These are phyloP conservation scores for Doryteuthis pealeii DNA, from an alignment of 1,140 invertebrate genomes.

Conservation along the genomic window DNA sequence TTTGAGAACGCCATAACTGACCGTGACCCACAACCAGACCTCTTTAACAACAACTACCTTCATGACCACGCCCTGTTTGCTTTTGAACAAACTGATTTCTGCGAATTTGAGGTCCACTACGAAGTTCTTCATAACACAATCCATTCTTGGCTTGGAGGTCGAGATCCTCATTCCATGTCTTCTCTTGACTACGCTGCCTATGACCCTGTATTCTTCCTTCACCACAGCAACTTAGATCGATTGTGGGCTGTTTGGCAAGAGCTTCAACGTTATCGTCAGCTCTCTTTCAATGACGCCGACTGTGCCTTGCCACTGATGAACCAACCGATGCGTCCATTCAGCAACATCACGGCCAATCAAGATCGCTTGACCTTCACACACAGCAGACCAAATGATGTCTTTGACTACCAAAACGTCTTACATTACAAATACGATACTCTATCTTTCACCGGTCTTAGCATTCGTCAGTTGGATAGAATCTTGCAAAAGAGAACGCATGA, in stretches of 20 bases:
- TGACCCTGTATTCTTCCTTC: conserved; percentile 29
- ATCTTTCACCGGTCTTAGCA: conserved; percentile 22
- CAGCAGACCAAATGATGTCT: conserved; percentile 26
- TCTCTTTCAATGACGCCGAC: conserved; percentile 21
- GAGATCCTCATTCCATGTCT: conserved; percentile 23
- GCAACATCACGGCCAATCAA: conserved; percentile 17
- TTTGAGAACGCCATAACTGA: conserved; percentile 20
- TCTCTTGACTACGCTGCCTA: conserved; percentile 29
- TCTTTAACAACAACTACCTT: conserved; percentile 26
- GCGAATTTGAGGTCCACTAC: conserved; percentile 36
- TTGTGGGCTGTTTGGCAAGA: conserved; percentile 37
- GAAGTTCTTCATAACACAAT: conserved; percentile 31
- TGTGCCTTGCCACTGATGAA: conserved; percentile 26
- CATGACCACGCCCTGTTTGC: conserved; percentile 25
- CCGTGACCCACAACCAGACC: conserved; percentile 26
- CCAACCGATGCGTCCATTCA: conserved; percentile 27
- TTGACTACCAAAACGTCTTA: conserved; percentile 32
- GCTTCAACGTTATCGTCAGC: conserved; percentile 25
- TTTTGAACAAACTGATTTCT: conserved; percentile 30
- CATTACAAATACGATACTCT: conserved; percentile 33
- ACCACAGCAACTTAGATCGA: conserved; percentile 29
- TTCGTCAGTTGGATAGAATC: conserved; percentile 25
- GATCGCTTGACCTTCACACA: conserved; percentile 17
- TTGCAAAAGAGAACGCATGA: conserved; percentile 18
- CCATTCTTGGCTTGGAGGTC: conserved; percentile 28